Conservation (phyloP, 1,140 invertebrate species). For the Sycophaga agraensis region DNA sequence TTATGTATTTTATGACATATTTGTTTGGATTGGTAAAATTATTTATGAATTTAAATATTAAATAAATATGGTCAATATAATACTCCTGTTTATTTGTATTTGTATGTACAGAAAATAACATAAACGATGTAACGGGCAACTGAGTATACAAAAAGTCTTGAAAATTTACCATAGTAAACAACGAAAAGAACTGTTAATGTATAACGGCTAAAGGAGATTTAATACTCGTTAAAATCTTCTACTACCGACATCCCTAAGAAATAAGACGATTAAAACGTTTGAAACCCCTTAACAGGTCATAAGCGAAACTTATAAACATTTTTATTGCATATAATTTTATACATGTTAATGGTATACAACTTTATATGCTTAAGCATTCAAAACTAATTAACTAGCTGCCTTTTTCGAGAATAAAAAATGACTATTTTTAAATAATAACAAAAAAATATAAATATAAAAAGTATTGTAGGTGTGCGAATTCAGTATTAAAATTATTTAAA, state of each 20-base stretch:
- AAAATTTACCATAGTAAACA: conserved; percentile 43
- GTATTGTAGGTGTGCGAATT: no score
- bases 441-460: no score
- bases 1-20: no score
- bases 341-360: conserved; percentile 1
- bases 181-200: conserved; percentile 30
- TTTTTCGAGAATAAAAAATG: conserved; percentile 15
- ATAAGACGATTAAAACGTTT: conserved; percentile 13
- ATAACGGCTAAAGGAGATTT: conserved; percentile 16
- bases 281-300: not conserved
- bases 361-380: conserved; percentile 4
- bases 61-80: no score
- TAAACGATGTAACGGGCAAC: conserved; percentile 35
- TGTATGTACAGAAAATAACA: conserved; percentile 20
- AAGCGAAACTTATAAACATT: conserved; percentile 10
- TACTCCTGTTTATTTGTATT: not conserved
- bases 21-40: no score
- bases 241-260: conserved; percentile 12
- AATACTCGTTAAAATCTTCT: conserved; percentile 22
- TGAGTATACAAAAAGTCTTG: conserved; percentile 40
- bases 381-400: conserved; percentile 23
- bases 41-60: no score
- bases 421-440: not conserved
- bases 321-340: conserved; percentile 15
- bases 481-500: no score